These are phyloP conservation scores for Andrena dorsata DNA, from an alignment of 2,888 invertebrate genomes.

Conservation along the genomic window DNA sequence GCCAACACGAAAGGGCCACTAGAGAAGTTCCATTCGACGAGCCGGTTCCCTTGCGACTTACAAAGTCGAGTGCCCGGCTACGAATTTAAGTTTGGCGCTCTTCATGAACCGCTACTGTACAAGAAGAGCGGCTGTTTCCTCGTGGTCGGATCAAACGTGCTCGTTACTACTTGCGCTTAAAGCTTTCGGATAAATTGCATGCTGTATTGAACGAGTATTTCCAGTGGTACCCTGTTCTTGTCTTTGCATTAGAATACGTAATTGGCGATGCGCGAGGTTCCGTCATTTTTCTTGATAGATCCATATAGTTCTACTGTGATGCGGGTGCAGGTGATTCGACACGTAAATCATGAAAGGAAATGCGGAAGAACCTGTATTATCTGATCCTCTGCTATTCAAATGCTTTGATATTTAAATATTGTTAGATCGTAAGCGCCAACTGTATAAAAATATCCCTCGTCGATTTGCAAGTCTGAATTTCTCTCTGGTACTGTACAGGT, in stretches of 20 bases:
- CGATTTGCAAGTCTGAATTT: no score
- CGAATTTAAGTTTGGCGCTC: conserved; percentile 71
- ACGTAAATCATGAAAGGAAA: no score
- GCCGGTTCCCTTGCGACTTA: conserved; percentile 48
- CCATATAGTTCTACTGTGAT: no score
- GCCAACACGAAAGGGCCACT: conserved; percentile 47
- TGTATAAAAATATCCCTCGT: no score
- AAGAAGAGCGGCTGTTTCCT: conserved; percentile 44
- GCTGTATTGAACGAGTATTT: conserved; percentile 6
- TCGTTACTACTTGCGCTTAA: conserved; percentile 45
- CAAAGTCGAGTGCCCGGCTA: conserved; percentile 54
- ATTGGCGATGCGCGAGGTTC: neutral
- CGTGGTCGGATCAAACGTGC: conserved; percentile 51
- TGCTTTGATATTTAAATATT: no score
- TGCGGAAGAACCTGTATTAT: no score
- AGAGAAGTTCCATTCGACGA: conserved; percentile 59
- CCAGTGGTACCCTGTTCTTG: neutral
- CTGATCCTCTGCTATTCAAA: no score
- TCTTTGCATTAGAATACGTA: neutral
- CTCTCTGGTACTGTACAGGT: no score
- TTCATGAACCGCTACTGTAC: conserved; percentile 48
- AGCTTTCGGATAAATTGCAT: conserved; percentile 57
- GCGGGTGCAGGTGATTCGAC: no score
- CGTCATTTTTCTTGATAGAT: neutral
- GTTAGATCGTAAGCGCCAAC: no score